Evolutionary conservation across 2,888 invertebrate species (phyloP).

Genomic region (Drosophila eohydei): DNA sequence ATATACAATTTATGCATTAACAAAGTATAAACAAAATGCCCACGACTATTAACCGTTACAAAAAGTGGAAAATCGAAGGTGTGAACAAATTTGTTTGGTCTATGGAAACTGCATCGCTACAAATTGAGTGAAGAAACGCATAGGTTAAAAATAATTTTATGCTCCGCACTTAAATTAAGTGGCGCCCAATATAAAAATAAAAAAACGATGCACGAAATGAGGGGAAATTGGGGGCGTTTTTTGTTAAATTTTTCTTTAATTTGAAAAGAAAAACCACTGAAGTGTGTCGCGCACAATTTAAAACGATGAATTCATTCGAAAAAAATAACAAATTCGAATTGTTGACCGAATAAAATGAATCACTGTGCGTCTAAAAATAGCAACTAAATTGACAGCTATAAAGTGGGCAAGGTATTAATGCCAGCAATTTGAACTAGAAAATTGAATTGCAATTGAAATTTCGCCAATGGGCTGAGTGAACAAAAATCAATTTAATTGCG

Average conservation of each 20-base stretch:
- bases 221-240: slow-evolving; percentile 35
- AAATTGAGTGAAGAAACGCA: slow-evolving; percentile 69
- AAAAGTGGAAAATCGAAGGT: slow-evolving; percentile 49
- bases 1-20: slow-evolving; percentile 26
- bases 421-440: slow-evolving; percentile 73
- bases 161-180: slow-evolving; percentile 59
- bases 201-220: slow-evolving; percentile 38
- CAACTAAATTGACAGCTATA: slow-evolving; percentile 32
- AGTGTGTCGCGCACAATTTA: slow-evolving; percentile 74
- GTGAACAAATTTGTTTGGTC: slow-evolving; percentile 73
- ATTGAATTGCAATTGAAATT: slow-evolving; percentile 63
- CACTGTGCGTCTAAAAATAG: slow-evolving; percentile 48
- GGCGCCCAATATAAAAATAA: slow-evolving; percentile 68
- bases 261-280: slow-evolving; percentile 56
- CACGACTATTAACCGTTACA: slow-evolving; percentile 16
- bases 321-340: slow-evolving; percentile 29
- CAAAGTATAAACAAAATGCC: slow-evolving; percentile 55
- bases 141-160: slow-evolving; percentile 57
- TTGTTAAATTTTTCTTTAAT: slow-evolving; percentile 32
- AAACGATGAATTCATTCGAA: slow-evolving; percentile 66
- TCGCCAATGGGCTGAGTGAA: slow-evolving; percentile 51
- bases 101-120: slow-evolving; percentile 45
- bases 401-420: slow-evolving; percentile 45
- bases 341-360: slow-evolving; percentile 44
- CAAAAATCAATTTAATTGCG: slow-evolving; percentile 54